Conservation (phyloP, 2,888 invertebrate genomes). For the Tipula confusa region DNA sequence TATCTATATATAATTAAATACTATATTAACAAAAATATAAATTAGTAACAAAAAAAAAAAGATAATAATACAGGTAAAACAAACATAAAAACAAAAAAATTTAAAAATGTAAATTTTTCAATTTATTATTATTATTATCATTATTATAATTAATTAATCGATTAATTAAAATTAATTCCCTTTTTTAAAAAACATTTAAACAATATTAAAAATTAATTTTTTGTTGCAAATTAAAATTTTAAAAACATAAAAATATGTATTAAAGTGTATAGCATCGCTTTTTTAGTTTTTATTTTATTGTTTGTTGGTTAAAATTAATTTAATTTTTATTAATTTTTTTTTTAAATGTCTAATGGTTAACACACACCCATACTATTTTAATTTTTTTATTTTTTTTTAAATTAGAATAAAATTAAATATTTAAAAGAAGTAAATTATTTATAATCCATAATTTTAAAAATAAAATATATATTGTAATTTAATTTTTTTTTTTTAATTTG, state of each 20-base stretch:
- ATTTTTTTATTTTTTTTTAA: neutral
- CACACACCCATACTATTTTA: conserved; percentile 45
- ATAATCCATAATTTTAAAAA: neutral
- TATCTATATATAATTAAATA: neutral
- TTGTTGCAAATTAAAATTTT: conserved; percentile 25
- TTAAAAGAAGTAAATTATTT: neutral
- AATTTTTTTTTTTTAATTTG: conserved; percentile 31
- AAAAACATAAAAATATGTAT: neutral
- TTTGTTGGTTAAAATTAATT: neutral
- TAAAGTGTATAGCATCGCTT: conserved; percentile 10
- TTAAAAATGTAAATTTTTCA: neutral
- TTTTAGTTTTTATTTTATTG: conserved; percentile 20
- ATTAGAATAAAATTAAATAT: neutral
- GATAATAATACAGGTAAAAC: neutral
- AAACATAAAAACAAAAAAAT: neutral
- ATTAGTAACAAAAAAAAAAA: neutral
- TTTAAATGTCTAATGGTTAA: conserved; percentile 49
- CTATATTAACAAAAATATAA: neutral
- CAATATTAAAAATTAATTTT: neutral
- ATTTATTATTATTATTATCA: neutral
- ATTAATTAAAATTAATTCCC: neutral
- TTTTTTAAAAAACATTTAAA: neutral
- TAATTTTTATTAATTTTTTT: neutral
- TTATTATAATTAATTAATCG: conserved; percentile 7
- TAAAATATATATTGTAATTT: neutral